These are phyloP conservation scores for Eurystomus glaucurus DNA, from an alignment of 2,797 vertebrate genomes.

Conservation along the genomic window DNA sequence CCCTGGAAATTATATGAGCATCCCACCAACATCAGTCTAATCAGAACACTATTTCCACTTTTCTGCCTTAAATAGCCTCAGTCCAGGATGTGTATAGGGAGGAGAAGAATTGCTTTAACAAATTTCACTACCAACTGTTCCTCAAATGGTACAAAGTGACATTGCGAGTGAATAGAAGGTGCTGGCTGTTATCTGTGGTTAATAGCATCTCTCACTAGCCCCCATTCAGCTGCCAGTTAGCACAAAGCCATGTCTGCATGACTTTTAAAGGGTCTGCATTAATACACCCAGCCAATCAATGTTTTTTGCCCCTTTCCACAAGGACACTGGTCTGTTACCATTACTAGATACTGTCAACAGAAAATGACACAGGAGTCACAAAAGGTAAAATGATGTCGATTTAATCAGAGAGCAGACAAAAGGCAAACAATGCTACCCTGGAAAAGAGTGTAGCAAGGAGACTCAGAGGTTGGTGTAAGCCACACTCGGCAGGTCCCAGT, in stretches of 20 bases:
- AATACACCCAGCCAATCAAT: conserved; percentile 87
- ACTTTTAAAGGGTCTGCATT: conserved; percentile 84
- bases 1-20: conserved; percentile 58
- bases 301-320: conserved; percentile 80
- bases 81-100: conserved; percentile 26
- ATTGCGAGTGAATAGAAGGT: conserved; percentile 81
- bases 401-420: conserved; percentile 85
- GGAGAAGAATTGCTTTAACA: conserved; percentile 65
- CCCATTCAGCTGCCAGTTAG: conserved; percentile 83
- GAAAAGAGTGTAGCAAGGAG: conserved; percentile 78
- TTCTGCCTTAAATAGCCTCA: conserved; percentile 74
- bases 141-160: conserved; percentile 82
- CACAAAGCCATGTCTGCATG: conserved; percentile 80
- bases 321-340: conserved; percentile 81
- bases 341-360: conserved; percentile 84
- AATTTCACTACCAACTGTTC: conserved; percentile 51
- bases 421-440: conserved; percentile 80
- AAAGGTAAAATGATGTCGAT: conserved; percentile 85
- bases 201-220: conserved; percentile 81
- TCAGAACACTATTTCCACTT: conserved; percentile 52
- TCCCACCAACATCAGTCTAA: conserved; percentile 30
- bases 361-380: conserved; percentile 84
- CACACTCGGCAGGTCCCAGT: conserved; percentile 71
- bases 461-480: conserved; percentile 78
- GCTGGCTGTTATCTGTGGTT: conserved; percentile 83